Conservation (phyloP, 2,113 vertebrate genomes). For the Prietella phreatophila region DNA sequence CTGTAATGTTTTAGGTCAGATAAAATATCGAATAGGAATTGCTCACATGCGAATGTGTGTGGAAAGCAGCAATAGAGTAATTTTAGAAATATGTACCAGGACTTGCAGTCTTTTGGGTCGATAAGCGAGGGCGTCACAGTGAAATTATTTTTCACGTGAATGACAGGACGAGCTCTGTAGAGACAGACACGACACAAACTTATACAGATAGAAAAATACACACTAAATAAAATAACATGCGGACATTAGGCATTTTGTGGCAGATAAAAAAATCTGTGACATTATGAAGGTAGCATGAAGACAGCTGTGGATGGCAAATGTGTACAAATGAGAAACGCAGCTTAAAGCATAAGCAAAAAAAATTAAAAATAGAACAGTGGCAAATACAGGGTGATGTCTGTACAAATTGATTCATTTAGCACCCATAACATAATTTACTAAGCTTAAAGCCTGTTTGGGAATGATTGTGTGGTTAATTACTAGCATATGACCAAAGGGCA, state of each 20-base stretch:
- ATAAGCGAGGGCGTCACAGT: conserved; percentile 59
- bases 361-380: neutral
- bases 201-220: neutral
- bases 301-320: neutral
- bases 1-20: neutral
- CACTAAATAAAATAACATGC: neutral
- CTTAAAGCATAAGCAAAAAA: neutral
- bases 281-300: neutral
- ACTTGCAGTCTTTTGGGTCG: conserved; percentile 55
- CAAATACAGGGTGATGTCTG: neutral
- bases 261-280: neutral
- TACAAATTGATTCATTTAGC: neutral
- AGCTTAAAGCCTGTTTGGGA: neutral
- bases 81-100: conserved; percentile 60
- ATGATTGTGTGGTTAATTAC: neutral
- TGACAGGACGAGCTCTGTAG: conserved; percentile 67
- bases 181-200: neutral
- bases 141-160: conserved; percentile 64
- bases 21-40: neutral
- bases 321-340: neutral
- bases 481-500: neutral
- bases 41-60: neutral
- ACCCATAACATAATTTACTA: neutral
- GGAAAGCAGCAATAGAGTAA: neutral
- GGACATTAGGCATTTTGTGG: neutral